Conservation (phyloP, 1,140 invertebrate species). For the Drosophila kanapiae region DNA sequence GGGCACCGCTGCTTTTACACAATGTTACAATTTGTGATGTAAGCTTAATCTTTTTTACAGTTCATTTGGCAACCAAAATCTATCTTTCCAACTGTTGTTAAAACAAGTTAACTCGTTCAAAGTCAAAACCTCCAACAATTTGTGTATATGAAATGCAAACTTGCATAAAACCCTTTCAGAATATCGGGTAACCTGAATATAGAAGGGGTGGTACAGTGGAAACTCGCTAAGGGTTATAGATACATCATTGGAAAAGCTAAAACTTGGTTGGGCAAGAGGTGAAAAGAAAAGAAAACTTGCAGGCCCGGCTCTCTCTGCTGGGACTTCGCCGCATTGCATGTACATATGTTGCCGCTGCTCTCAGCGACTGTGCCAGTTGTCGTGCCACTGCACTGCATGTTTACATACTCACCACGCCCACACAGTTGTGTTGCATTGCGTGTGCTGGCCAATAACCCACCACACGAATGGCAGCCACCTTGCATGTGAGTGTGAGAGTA, state of each 20-base stretch:
- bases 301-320: conserved; percentile 2
- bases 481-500: not conserved
- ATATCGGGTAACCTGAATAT: not conserved
- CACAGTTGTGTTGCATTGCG: conserved; percentile 3
- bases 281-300: not conserved
- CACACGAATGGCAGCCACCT: not conserved
- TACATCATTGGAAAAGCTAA: not conserved
- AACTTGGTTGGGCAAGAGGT: not conserved
- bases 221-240: not conserved
- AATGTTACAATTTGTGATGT: too few relatives aligned
- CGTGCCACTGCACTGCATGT: not conserved
- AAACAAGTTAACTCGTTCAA: not conserved
- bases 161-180: not conserved
- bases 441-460: conserved; percentile 2
- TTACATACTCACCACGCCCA: conserved; percentile 19
- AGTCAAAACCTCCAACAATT: not conserved
- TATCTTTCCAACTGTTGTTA: not conserved
- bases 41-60: too few relatives aligned
- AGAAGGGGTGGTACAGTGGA: not conserved
- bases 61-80: not conserved
- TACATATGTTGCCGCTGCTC: not conserved
- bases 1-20: too few relatives aligned
- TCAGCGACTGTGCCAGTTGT: conserved; percentile 3
- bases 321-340: conserved; percentile 1
- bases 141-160: not conserved